phyloP scores from a whole-genome alignment of 2,888 invertebrate species.

The Troides helena region DNA sequence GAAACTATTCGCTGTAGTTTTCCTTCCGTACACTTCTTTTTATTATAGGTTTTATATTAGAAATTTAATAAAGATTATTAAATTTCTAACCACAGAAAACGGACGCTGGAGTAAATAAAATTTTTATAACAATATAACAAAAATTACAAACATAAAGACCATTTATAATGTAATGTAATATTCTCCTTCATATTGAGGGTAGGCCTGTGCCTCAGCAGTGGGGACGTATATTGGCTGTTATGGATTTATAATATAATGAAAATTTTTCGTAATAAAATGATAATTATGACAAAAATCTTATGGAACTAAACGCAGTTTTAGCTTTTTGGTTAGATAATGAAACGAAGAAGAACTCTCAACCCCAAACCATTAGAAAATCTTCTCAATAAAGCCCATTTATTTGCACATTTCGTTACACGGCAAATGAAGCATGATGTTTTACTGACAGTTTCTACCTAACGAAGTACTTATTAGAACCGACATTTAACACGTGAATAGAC shows the following conservation, averaged over 20 bases:
- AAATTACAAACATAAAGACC: too few relatives aligned
- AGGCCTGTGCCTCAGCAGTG: too few relatives aligned
- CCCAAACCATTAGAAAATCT: too few relatives aligned
- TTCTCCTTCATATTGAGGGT: too few relatives aligned
- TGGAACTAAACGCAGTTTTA: neutral
- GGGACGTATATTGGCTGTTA: too few relatives aligned
- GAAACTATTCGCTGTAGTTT: conserved; percentile 11
- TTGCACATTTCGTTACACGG: neutral
- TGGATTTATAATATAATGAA: too few relatives aligned
- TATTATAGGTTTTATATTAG: neutral
- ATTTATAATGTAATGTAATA: too few relatives aligned
- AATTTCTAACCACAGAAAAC: neutral
- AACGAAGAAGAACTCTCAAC: too few relatives aligned
- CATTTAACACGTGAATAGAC: neutral
- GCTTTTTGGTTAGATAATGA: neutral
- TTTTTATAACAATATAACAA: neutral
- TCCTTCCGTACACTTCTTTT: neutral
- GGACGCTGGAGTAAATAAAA: neutral
- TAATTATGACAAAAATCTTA: too few relatives aligned
- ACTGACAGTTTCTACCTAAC: neutral
- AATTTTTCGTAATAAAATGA: too few relatives aligned
- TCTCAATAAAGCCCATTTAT: neutral
- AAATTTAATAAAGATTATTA: neutral
- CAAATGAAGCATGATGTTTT: conserved; percentile 10
- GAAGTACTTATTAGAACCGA: conserved; percentile 3